phyloP scores from a whole-genome alignment of 2,888 invertebrate genomes.

The Hyposoter dolosus region DNA sequence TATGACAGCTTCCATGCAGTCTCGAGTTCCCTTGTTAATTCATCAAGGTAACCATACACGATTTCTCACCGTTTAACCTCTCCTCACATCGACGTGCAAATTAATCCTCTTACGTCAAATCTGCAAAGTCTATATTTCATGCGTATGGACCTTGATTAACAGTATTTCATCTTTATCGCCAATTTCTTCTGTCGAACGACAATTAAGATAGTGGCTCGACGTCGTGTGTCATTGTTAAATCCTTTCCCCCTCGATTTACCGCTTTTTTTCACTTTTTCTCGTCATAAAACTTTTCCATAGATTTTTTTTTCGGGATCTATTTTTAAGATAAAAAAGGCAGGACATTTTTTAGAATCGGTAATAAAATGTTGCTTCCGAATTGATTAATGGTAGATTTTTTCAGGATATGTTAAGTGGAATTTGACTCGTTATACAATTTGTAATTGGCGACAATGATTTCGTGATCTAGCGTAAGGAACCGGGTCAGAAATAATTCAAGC shows the following conservation, averaged over 20 bases:
- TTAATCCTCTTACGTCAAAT: conserved; percentile 2
- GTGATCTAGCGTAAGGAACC: neutral
- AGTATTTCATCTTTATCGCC: neutral
- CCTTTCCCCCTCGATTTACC: no score
- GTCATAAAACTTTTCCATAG: no score
- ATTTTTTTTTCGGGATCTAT: no score
- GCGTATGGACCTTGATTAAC: neutral
- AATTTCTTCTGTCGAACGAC: neutral
- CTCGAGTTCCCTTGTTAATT: conserved; percentile 39
- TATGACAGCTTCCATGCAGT: conserved; percentile 21
- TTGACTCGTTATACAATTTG: neutral
- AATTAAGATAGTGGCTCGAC: no score
- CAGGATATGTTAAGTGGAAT: neutral
- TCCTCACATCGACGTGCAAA: neutral
- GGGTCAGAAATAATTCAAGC: neutral
- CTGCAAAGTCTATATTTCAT: neutral
- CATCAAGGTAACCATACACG: neutral
- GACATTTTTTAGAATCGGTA: no score
- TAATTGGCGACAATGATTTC: neutral
- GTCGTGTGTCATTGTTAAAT: no score
- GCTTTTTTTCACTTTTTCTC: no score
- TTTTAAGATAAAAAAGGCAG: no score
- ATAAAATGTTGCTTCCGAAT: neutral
- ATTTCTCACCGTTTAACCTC: conserved; percentile 1
- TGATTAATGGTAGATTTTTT: neutral